Conservation (phyloP, 2,113 vertebrate species). For the Aptenodytes forsteri region DNA sequence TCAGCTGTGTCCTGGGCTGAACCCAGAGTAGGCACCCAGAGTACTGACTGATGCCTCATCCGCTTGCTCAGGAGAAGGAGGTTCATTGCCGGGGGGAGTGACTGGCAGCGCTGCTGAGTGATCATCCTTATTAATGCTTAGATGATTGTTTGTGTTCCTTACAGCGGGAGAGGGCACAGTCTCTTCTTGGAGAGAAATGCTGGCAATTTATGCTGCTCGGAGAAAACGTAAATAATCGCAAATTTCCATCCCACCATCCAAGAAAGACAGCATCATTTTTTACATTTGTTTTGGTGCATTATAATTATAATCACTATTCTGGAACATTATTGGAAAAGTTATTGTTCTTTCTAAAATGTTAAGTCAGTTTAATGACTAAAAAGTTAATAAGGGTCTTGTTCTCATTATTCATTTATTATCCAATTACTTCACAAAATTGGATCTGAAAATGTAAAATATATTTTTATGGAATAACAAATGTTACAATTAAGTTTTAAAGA, state of each 20-base stretch:
- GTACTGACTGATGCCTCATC: neutral
- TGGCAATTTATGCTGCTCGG: neutral
- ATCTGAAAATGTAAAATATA: constrained; percentile 14
- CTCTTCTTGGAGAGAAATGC: neutral
- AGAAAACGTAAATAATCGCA: constrained; percentile 34
- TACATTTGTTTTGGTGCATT: neutral
- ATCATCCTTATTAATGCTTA: neutral
- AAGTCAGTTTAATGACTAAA: constrained; percentile 19
- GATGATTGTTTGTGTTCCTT: neutral
- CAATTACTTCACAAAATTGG: constrained; percentile 30
- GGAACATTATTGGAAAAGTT: neutral
- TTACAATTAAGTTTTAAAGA: constrained; percentile 7
- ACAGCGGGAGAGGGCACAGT: neutral
- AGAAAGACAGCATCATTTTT: constrained; percentile 5
- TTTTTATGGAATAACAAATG: constrained; percentile 30
- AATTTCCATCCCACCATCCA: constrained; percentile 51
- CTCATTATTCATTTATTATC: constrained; percentile 46
- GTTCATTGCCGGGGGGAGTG: neutral
- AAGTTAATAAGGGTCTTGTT: constrained; percentile 15
- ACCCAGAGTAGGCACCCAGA: no score
- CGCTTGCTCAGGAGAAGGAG: neutral
- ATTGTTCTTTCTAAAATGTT: constrained; percentile 36
- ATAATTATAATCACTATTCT: neutral
- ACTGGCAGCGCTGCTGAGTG: neutral
- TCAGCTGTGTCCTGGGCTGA: neutral